Evolutionary conservation across 2,113 vertebrate genomes (phyloP), one percentile per base, ranked within the genome.

Genomic region (Spheniscus mendiculus): DNA sequence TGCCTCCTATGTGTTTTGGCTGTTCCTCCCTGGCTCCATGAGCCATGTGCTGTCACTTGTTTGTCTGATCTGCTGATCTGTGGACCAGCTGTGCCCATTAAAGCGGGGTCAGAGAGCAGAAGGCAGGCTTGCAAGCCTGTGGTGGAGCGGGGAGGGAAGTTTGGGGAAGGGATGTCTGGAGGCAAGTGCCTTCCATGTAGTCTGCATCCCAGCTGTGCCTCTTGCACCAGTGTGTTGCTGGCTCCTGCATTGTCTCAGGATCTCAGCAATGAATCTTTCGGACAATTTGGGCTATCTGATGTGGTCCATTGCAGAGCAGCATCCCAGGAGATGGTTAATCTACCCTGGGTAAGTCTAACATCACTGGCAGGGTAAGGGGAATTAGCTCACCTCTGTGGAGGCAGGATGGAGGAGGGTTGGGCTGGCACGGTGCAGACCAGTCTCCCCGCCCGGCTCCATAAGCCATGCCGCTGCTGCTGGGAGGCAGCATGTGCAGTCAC

Each of bases 401-500:
- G 10, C 12, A 7, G 25, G 30, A 5, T 4, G 56, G 59, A 45
- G 59, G 38, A 61, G 63, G 11, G 4, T 69, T 38, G 70, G 38
- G 42, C 58, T 74, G 53, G 26, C 21, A 19, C 0, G 9, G 72
- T 55, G 49, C 77, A 73, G 69, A 40, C 65, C 59, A 70, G 36
- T 5, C 5, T 56, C 29, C 52, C 55, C 66, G 55, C 36, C n/a
- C 9, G 0, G 32, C 65, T 67, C 47, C 0, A 1, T 44, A 18
- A 63, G 61, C 78, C 0, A 2, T 38, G 80, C 66, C 0, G 5
- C 27, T 1, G 0, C 58, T n/a, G 67, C 52, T 20, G 81, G 42
- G 56, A 66, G 90, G 74, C 83, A 59, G 81, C 36, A 1, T 67
- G 69, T 69, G 91, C 87, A 32, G 8, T 55, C 20, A 8, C 4